Conservation (phyloP, 2,888 invertebrate genomes). For the Drosophila affinis region DNA sequence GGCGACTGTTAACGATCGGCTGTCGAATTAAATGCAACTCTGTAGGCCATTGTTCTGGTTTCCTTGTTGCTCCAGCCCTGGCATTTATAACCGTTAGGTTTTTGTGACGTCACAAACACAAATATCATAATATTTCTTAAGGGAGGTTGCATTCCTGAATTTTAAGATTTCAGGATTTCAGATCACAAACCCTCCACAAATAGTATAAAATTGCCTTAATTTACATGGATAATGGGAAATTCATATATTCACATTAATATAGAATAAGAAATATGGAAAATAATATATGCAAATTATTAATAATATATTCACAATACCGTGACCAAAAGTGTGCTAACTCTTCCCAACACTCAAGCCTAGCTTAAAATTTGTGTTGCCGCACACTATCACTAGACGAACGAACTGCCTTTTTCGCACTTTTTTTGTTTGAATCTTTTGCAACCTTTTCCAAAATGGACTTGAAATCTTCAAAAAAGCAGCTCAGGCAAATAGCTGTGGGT, state of each 20-base stretch:
- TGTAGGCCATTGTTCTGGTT: not conserved
- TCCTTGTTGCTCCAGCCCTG: not conserved
- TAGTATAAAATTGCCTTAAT: no score
- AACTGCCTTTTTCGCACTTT: no score
- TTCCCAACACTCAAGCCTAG: not conserved
- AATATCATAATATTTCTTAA: not conserved
- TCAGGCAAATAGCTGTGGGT: slow-evolving; percentile 13
- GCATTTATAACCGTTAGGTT: not conserved
- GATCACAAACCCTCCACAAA: not conserved
- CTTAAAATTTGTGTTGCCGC: not conserved
- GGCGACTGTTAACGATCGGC: not conserved
- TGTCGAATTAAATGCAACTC: not conserved
- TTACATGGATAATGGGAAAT: no score
- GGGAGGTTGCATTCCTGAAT: not conserved
- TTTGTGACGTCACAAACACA: not conserved
- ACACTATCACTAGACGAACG: not conserved
- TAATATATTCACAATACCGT: not conserved
- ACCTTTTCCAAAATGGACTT: slow-evolving; percentile 21
- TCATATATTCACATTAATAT: no score
- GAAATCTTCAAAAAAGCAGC: not conserved
- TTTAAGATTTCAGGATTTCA: no score
- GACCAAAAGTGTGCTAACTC: not conserved
- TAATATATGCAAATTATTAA: no score
- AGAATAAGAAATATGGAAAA: no score
- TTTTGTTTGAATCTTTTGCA: not conserved